Evolutionary conservation across 1,140 invertebrate species (phyloP), one percentile per base, ranked within the genome.

Genomic region (Luehdorfia chinensis): DNA sequence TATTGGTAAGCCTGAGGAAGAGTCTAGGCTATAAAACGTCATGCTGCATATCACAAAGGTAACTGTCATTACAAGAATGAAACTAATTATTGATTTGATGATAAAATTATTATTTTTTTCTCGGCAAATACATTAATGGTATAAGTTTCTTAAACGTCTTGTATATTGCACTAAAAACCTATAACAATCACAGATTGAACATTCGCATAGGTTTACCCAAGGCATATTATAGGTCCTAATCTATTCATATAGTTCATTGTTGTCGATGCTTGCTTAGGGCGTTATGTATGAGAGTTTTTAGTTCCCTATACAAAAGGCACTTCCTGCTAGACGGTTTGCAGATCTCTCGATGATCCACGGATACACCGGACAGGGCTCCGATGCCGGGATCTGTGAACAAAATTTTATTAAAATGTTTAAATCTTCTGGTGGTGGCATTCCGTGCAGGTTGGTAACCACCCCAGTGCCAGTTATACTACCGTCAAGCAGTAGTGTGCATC

Each of bases 321-420:
- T 88, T 72, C 6, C 92, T 80, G 36, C 89, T 90, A 11, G 90
- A 87, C 0, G 92, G 92, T 66, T 93, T 93, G 78, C 92, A 93
- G 49, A 93, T 93, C 74, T 93, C 91, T 13, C 91, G 72, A 73
- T 93, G 92, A 73, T 93, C 92, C 32, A 93, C 80, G 0, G 90
- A 89, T 15, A 93, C 90, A 7, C 90, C 91, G 50, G 89, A 90
- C 23, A 92, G 81, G 13, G 88, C 84, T 1, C 92, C 92, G 30
- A 92, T 87, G 12, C 91, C 91, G 0, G 91, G 90, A 88, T 93
- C 92, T 93, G 66, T n/a, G 3, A 51, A 50, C 1, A 47, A 30
- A 57, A 39, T 11, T 27, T n/a, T 7, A 7, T 21, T 21, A 4
- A 4, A 27, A 27, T n/a, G n/a, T n/a, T n/a, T n/a, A n/a, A n/a